phyloP scores from a whole-genome alignment of 2,797 vertebrate genomes.

The Schizopygopsis pylzovi region DNA sequence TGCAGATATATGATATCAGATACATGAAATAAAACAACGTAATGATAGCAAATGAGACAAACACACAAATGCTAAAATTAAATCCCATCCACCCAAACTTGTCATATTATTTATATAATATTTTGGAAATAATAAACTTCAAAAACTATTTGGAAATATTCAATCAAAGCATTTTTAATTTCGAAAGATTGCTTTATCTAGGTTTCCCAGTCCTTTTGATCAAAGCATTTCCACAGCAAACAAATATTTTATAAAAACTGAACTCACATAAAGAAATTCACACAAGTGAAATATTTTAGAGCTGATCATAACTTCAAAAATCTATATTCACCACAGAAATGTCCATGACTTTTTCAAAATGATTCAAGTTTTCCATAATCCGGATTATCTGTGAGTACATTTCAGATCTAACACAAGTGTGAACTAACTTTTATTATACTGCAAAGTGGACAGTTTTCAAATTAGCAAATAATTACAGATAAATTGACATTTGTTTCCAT shows the following conservation, averaged over 20 bases:
- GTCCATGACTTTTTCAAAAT: background rate
- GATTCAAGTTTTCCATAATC: background rate
- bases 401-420: background rate
- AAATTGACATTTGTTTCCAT: background rate
- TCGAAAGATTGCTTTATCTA: background rate
- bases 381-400: background rate
- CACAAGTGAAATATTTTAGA: background rate
- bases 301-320: background rate
- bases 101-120: background rate
- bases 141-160: conserved; percentile 8
- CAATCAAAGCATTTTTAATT: background rate
- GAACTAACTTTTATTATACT: background rate
- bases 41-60: background rate
- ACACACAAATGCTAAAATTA: background rate
- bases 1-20: background rate
- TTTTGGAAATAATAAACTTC: conserved; percentile 1
- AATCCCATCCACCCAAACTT: background rate
- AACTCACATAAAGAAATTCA: background rate
- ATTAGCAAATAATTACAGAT: background rate
- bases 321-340: background rate
- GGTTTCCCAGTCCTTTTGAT: background rate
- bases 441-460: background rate
- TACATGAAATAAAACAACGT: background rate
- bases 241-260: background rate
- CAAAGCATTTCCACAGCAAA: background rate